These are phyloP conservation scores for Zaprionus lachaisei DNA, from an alignment of 1,140 invertebrate genomes.

Conservation along the genomic window DNA sequence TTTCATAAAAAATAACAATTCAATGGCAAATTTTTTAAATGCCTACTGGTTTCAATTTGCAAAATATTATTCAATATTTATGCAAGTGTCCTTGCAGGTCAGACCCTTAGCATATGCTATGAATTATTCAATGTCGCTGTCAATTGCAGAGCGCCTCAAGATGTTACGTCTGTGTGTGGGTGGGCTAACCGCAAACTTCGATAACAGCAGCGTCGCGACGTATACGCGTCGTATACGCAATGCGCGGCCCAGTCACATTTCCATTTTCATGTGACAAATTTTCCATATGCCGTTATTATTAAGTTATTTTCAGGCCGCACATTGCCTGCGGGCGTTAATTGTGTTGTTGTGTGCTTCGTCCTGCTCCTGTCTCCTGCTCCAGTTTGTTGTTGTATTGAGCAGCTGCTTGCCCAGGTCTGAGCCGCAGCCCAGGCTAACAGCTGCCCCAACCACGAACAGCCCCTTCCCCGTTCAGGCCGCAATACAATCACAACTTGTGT, in stretches of 20 bases:
- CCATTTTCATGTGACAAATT: conserved; percentile 64
- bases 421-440: conserved; percentile 32
- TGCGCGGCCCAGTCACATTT: conserved; percentile 14
- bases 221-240: conserved; percentile 5
- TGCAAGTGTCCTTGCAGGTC: conserved; percentile 39
- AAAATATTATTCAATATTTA: conserved; percentile 60
- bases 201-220: conserved; percentile 26
- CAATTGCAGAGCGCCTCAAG: conserved; percentile 35
- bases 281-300: conserved; percentile 78
- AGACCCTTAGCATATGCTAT: conserved; percentile 44
- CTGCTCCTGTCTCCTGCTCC: conserved; percentile 10
- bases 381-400: conserved; percentile 57
- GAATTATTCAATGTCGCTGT: conserved; percentile 52
- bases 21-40: too few species aligned
- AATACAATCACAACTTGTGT: conserved; percentile 44
- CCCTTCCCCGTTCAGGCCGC: conserved; percentile 4
- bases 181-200: conserved; percentile 60
- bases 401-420: conserved; percentile 57
- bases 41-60: background rate
- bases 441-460: conserved; percentile 9
- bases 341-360: conserved; percentile 54
- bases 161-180: background rate
- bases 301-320: conserved; percentile 69
- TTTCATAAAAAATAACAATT: too few species aligned
- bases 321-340: conserved; percentile 66